These are phyloP conservation scores for Baronia brevicornis DNA, from an alignment of 2,888 invertebrate genomes.

Conservation along the genomic window DNA sequence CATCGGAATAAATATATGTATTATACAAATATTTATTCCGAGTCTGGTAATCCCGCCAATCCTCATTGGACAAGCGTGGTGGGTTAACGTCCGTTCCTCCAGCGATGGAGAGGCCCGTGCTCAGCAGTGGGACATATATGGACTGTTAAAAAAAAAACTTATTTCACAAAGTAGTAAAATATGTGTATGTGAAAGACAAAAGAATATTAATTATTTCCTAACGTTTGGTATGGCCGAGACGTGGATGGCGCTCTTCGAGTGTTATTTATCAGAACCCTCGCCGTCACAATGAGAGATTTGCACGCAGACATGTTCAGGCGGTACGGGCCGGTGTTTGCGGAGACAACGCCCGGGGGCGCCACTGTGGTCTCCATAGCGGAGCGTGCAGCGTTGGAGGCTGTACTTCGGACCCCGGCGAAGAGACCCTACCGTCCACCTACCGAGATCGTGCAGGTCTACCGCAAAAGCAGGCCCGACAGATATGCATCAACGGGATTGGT, in stretches of 20 bases:
- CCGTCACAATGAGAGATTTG: slow-evolving; percentile 57
- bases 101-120: no score
- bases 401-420: slow-evolving; percentile 82
- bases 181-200: background rate
- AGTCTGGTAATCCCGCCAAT: no score
- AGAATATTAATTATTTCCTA: no score
- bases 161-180: background rate
- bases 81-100: no score
- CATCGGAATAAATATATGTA: no score
- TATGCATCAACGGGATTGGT: slow-evolving; percentile 88
- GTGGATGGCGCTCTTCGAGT: slow-evolving; percentile 4
- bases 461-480: slow-evolving; percentile 83
- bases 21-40: no score
- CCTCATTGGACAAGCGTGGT: no score
- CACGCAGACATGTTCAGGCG: slow-evolving; percentile 80
- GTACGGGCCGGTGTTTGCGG: slow-evolving; percentile 86
- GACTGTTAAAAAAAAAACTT: no score
- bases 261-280: slow-evolving; percentile 24
- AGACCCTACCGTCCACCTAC: slow-evolving; percentile 88
- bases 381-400: slow-evolving; percentile 82
- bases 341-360: slow-evolving; percentile 83
- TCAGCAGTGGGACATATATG: no score
- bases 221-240: background rate
- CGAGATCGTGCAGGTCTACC: slow-evolving; percentile 85
- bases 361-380: slow-evolving; percentile 84